Conservation (phyloP, 2,113 vertebrate genomes). For the Cyprinodon variegatus region DNA sequence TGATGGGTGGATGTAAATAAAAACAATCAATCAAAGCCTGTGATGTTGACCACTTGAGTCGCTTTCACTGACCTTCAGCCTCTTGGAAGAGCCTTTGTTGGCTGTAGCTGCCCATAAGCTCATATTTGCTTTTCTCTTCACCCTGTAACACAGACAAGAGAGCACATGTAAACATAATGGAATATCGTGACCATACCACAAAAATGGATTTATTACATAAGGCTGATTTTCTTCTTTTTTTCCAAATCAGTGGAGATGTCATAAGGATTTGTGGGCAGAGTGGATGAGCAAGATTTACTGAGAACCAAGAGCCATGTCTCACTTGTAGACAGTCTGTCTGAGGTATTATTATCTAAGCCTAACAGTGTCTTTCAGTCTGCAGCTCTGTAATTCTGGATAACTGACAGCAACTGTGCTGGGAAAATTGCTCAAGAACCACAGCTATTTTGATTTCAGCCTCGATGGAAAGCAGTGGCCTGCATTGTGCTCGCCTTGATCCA, state of each 20-base stretch:
- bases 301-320: slow-evolving; percentile 1
- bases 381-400: slow-evolving; percentile 23
- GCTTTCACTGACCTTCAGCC: slow-evolving; percentile 71
- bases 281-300: slow-evolving; percentile 8
- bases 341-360: not conserved
- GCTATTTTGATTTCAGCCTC: slow-evolving; percentile 17
- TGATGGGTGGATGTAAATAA: not conserved
- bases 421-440: slow-evolving; percentile 16
- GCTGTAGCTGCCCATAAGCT: slow-evolving; percentile 69
- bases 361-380: slow-evolving; percentile 8
- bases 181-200: not conserved
- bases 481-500: not conserved
- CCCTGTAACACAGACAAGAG: slow-evolving; percentile 55
- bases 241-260: slow-evolving; percentile 12
- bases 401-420: slow-evolving; percentile 22
- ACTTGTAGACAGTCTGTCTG: slow-evolving; percentile 10
- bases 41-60: not conserved
- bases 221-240: slow-evolving; percentile 3
- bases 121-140: slow-evolving; percentile 75
- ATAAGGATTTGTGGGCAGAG: slow-evolving; percentile 22
- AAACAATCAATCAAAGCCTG: not conserved
- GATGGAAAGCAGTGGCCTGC: not conserved
- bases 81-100: slow-evolving; percentile 66
- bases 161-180: slow-evolving; percentile 8
- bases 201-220: slow-evolving; percentile 23